Percentiles rank a stretch among this genome's conserved stretches.
phyloP scores from a whole-genome alignment of 2,888 invertebrate genomes.

The Chamaedrilus cognettii region DNA sequence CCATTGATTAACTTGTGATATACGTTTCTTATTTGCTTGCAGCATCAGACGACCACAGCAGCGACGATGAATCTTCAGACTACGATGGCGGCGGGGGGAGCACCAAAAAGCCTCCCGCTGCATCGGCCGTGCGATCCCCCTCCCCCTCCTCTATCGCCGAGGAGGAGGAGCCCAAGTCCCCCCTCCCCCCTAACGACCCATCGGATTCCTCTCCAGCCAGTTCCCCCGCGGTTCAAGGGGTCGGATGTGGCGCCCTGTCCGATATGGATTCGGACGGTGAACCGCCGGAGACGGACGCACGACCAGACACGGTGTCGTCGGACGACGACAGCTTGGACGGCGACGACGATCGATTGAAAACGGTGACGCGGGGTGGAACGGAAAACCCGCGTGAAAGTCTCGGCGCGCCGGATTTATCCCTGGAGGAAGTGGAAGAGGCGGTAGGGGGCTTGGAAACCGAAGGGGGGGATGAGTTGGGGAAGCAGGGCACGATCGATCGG shows the following conservation, averaged over 20 bases:
- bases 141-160: too few species aligned
- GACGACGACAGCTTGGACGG: neutral
- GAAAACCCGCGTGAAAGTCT: neutral
- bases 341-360: too few species aligned
- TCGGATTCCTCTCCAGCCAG: neutral
- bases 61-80: neutral
- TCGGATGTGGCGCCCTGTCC: neutral
- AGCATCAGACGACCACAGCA: neutral
- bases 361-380: neutral
- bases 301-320: neutral
- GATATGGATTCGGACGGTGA: neutral
- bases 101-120: too few species aligned
- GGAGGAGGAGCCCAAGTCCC: too few species aligned
- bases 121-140: neutral
- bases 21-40: too few species aligned
- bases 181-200: neutral
- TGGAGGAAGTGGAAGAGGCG: neutral
- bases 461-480: neutral
- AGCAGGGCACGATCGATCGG: neutral
- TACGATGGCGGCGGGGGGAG: too few species aligned
- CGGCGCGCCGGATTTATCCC: constrained; percentile 1
- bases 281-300: too few species aligned
- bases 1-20: too few species aligned
- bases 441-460: neutral
- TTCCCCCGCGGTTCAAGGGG: too few species aligned